These are phyloP conservation scores for Phenganax stokvisi DNA, from an alignment of 92 coral and sea anemone species.

Conservation along the genomic window DNA sequence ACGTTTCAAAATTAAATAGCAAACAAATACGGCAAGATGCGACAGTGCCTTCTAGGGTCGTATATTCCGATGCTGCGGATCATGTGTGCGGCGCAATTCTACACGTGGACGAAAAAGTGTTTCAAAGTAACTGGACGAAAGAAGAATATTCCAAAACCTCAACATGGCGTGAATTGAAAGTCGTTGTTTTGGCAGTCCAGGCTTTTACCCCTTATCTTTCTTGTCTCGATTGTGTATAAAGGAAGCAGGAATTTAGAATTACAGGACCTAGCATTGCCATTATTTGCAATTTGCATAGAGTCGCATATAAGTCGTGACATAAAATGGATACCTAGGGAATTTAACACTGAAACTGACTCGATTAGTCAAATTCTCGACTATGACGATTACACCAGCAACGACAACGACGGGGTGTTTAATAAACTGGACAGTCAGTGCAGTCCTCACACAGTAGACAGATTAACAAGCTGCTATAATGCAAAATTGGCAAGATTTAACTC, in stretches of 20 bases:
- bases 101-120: slow-evolving; percentile 20
- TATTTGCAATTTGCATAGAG: neutral
- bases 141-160: slow-evolving; percentile 19
- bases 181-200: neutral
- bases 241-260: neutral
- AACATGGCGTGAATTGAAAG: slow-evolving; percentile 35
- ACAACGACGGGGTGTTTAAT: slow-evolving; percentile 3
- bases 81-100: slow-evolving; percentile 34
- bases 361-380: slow-evolving; percentile 6
- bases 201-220: neutral
- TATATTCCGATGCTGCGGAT: slow-evolving; percentile 43
- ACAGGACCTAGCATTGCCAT: slow-evolving; percentile 17
- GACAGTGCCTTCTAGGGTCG: slow-evolving; percentile 25
- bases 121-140: slow-evolving; percentile 18
- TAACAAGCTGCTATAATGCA: too few species aligned
- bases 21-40: slow-evolving; percentile 32
- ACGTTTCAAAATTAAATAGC: slow-evolving; percentile 30
- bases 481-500: too few species aligned
- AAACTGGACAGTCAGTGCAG: slow-evolving; percentile 25
- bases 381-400: slow-evolving; percentile 26
- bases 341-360: slow-evolving; percentile 9
- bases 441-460: neutral
- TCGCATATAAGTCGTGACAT: neutral
- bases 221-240: slow-evolving; percentile 16
- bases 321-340: slow-evolving; percentile 22